Evolutionary conservation across 2,888 invertebrate genomes (phyloP), one percentile per base, ranked within the genome.

Genomic region (Xylophagus ater): DNA sequence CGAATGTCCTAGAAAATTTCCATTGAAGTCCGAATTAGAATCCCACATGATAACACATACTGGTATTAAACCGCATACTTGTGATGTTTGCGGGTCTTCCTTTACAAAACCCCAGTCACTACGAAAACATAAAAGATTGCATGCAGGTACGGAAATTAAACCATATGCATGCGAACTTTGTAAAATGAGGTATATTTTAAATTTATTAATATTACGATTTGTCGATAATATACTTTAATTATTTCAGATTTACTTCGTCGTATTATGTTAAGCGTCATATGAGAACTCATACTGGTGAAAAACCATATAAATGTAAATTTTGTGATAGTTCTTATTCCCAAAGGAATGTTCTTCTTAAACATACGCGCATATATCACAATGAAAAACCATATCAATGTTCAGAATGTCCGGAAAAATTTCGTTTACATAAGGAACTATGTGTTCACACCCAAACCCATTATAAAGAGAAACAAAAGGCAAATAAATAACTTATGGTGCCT

Each of bases 71-170:
- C 78, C 78, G 0, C 74, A 73, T 58, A 70, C 70, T 41, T 80
- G 80, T 46, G 72, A 73, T 17, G 68, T 70, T 40, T 80, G 80
- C 47, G 70, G 72, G 8, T 73, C 76, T 43, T 49, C 68, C 13
- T 73, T 74, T 50, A 72, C 71, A 1, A 72, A 72, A 40, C 61
- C 64, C 2, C 69, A 66, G 47, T 70, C 72, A 1, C 56, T 80
- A 18, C 76, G 74, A 53, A 71, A 79, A 1, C 74, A 74, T 54
- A 58, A 59, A 37, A 67, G 73, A 35, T 68, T 68, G 5, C 74
- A 74, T 54, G 72, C 72, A 0, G 73, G 74, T 1, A 49, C 48
- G 10, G n/a, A n/a, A n/a, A n/a, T n/a, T n/a, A 57, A 50, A 31
- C 58, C 73, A 0, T 74, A 71, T 53, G 64, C 64, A 47, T 74